A percentile compares a stretch with the other conserved stretches of the same genome.
Conservation (phyloP, 1,140 invertebrate species). For the Mercenaria mercenaria region DNA sequence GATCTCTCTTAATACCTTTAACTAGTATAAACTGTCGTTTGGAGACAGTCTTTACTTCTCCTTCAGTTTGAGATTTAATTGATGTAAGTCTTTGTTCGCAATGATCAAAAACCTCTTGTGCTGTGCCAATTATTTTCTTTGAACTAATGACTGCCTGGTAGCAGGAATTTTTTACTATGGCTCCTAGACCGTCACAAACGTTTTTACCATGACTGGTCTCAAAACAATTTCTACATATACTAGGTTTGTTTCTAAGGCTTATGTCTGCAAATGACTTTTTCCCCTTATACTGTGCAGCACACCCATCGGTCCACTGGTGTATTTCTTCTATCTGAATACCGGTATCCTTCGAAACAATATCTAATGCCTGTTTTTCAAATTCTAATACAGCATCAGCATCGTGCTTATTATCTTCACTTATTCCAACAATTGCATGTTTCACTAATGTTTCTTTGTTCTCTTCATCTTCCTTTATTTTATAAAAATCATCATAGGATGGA, state of each 20-base stretch:
- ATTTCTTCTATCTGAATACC: conserved; percentile 49
- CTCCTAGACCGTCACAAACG: conserved; percentile 70
- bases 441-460: conserved; percentile 41
- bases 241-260: conserved; percentile 34
- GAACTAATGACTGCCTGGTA: conserved; percentile 42
- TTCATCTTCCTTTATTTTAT: too few relatives aligned
- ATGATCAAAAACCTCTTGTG: conserved; percentile 41
- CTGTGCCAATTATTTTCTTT: conserved; percentile 37
- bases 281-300: conserved; percentile 67
- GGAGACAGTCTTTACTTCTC: conserved; percentile 28
- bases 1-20: conserved; percentile 6
- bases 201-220: conserved; percentile 70
- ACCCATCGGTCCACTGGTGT: conserved; percentile 70
- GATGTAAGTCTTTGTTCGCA: conserved; percentile 35
- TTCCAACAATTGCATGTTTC: conserved; percentile 63
- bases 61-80: neutral
- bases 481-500: conserved; percentile 8
- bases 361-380: conserved; percentile 51
- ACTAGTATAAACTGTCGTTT: conserved; percentile 37
- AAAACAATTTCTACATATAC: neutral
- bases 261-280: conserved; percentile 69
- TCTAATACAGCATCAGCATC: conserved; percentile 46
- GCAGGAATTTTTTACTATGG: conserved; percentile 61
- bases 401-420: conserved; percentile 66
- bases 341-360: conserved; percentile 10